Percentiles rank a stretch among this genome's conserved stretches.
Evolutionary conservation across 2,888 invertebrate genomes (phyloP).

Genomic region (Anorthoa munda): DNA sequence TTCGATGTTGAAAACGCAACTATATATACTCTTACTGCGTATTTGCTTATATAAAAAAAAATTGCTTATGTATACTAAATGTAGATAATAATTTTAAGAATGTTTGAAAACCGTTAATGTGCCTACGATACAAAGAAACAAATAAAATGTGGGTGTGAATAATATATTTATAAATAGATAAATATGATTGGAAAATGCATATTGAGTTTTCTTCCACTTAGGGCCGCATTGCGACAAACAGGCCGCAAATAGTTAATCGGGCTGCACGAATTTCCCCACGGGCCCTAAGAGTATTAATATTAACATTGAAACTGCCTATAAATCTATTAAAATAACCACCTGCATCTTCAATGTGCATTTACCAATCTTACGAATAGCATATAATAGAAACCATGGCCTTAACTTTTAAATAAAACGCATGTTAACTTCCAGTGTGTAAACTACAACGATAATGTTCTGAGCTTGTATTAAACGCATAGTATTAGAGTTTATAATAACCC

Average conservation of each 20-base stretch:
- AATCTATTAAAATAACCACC: background rate
- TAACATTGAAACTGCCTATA: conserved; percentile 30
- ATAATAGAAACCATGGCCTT: conserved; percentile 53
- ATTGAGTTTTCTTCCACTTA: conserved; percentile 6
- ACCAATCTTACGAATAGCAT: conserved; percentile 44
- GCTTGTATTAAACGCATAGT: conserved; percentile 51
- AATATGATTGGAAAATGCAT: conserved; percentile 44
- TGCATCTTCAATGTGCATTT: conserved; percentile 34
- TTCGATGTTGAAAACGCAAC: conserved; percentile 59
- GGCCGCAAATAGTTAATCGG: conserved; percentile 2
- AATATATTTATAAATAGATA: conserved; percentile 58
- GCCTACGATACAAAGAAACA: conserved; percentile 63
- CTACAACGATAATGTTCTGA: conserved; percentile 54
- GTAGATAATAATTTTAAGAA: conserved; percentile 55
- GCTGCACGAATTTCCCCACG: background rate
- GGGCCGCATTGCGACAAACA: background rate
- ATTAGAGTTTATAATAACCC: conserved; percentile 16
- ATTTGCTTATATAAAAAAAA: conserved; percentile 57
- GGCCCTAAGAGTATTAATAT: conserved; percentile 16
- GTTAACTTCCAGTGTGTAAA: conserved; percentile 34
- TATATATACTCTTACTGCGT: conserved; percentile 59
- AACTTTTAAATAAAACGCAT: conserved; percentile 36
- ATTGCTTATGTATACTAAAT: conserved; percentile 56
- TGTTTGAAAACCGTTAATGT: conserved; percentile 66
- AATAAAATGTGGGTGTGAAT: conserved; percentile 59